A percentile compares a stretch with the other conserved stretches of the same genome.
Conservation (phyloP, 2,113 vertebrate genomes). For the Gavialis gangeticus region DNA sequence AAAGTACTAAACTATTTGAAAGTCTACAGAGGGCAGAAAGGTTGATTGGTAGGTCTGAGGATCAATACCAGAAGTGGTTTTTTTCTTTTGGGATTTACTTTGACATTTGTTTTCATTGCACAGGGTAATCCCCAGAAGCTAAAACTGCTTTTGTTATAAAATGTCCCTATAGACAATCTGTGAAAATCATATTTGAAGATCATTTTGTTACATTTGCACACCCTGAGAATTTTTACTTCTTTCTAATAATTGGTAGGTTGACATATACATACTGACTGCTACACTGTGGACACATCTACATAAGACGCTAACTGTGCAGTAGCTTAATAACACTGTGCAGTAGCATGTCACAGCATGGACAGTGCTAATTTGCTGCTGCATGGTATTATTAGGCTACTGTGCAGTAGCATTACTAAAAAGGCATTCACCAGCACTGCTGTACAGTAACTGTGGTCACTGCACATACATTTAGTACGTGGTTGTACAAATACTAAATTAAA, state of each 20-base stretch:
- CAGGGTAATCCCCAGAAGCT: slow-evolving; percentile 54
- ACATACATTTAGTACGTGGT: too few species aligned
- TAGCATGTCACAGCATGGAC: too few species aligned
- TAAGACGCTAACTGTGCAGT: too few species aligned
- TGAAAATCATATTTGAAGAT: slow-evolving; percentile 63
- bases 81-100: slow-evolving; percentile 62
- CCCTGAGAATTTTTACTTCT: slow-evolving; percentile 32
- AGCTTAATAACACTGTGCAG: too few species aligned
- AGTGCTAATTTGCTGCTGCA: too few species aligned
- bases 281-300: too few species aligned
- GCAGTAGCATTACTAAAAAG: too few species aligned
- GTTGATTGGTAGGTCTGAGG: slow-evolving; percentile 47
- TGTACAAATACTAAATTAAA: too few species aligned
- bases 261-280: background rate
- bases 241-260: slow-evolving; percentile 40
- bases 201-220: slow-evolving; percentile 48
- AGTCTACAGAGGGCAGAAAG: slow-evolving; percentile 34
- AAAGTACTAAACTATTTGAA: slow-evolving; percentile 45
- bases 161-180: slow-evolving; percentile 26
- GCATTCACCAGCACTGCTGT: too few species aligned
- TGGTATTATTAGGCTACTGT: too few species aligned
- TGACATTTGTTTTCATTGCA: slow-evolving; percentile 74
- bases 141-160: slow-evolving; percentile 58
- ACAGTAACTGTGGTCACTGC: too few species aligned
- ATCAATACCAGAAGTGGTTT: slow-evolving; percentile 68